Conservation (phyloP, 2,888 invertebrate genomes). For the Ellobium chinense region DNA sequence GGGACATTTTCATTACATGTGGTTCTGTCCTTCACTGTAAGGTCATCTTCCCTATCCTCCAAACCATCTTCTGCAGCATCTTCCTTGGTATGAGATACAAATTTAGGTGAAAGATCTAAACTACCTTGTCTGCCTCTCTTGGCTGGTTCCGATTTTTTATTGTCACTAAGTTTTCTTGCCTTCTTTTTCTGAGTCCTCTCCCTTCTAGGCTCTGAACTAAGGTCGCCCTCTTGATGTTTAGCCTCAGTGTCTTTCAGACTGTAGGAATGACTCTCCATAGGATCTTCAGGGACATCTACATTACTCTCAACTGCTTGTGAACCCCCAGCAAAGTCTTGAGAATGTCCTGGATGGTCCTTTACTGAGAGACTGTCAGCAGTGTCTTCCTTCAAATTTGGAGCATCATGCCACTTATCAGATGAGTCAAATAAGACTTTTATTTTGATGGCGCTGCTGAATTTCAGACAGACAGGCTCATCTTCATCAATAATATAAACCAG, state of each 20-base stretch:
- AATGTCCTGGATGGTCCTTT: background rate
- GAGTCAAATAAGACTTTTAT: conserved; percentile 21
- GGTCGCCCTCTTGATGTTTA: no score
- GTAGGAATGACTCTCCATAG: background rate
- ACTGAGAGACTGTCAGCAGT: background rate
- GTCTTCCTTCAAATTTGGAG: background rate
- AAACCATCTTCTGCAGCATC: background rate
- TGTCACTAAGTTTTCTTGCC: background rate
- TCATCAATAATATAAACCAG: conserved; percentile 28
- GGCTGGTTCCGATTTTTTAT: background rate
- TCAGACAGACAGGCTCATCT: conserved; percentile 21
- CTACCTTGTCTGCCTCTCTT: background rate
- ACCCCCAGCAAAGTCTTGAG: no score
- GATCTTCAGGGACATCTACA: background rate
- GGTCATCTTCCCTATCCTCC: background rate
- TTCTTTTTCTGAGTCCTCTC: background rate
- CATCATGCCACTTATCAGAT: background rate
- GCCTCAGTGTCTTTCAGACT: no score
- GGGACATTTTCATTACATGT: background rate
- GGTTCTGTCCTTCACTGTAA: background rate
- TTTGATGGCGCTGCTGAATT: conserved; percentile 1
- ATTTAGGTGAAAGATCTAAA: no score
- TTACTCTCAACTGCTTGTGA: background rate
- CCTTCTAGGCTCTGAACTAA: background rate
- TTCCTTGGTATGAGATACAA: background rate